Evolutionary conservation across 2,888 invertebrate species (phyloP), one percentile per base, ranked within the genome.

Genomic region (Thereva unica): DNA sequence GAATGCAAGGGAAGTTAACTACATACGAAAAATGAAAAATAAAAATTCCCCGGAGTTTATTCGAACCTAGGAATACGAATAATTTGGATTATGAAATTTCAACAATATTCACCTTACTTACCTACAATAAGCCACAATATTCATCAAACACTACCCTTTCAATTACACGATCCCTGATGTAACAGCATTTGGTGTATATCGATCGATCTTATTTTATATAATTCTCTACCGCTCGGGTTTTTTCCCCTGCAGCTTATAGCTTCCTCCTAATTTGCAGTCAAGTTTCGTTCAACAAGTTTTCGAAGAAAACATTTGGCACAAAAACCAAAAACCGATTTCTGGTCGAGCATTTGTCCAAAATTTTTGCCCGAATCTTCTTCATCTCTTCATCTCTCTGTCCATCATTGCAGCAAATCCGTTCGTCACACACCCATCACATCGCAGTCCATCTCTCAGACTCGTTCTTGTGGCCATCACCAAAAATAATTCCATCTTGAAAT

Each of bases 271-370:
- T 65, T 65, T 56, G 38, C 65, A 55, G 65, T 65, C 64, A 54
- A 54, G 35, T 42, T 55, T 47, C 42, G 55, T 65, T 35, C 34
- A 35, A 35, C 65, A 10, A 41, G 47, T 50, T 45, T 12, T 47
- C 34, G 35, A 56, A 40, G 38, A 55, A 34, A 54, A 23, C 23
- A 23, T 23, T 49, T 38, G 49, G 2, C 35, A 65, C 35, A 56
- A 65, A 49, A 54, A 49, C 23, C 54, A 54, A 53, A 54, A 65
- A 53, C 55, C 47, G 47, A 54, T 65, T 65, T 65, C 53, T 56
- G 49, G 56, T 40, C 47, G 41, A 65, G 55, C 65, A 65, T 65
- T 65, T 56, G 65, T 65, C 65, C 41, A 56, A 56, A 65, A 54
- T 55, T 65, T 55, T 56, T 41, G 23, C 10, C 40, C 49, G 9